Base-by-base conservation (phyloP, 1,140 invertebrate genomes). In the Cheumatopsyche charites region DNA sequence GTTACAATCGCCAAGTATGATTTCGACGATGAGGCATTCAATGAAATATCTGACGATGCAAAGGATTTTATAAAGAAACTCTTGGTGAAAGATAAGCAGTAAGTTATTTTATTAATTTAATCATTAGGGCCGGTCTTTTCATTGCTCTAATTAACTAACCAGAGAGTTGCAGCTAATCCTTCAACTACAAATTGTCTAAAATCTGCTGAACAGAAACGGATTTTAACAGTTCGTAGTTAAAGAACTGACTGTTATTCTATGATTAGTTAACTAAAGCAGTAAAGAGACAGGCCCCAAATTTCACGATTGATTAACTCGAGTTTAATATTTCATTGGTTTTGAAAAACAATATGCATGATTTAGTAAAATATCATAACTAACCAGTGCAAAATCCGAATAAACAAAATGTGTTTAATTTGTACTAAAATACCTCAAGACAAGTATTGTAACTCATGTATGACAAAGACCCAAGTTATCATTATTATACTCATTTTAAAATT, bases 1-100 rank as follows among this genome's bases (percentile, higher is more conserved):
- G 95, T 98, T 0, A 97, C 95, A 1, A 90, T 96, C 76, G 94
- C 94, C 13, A 94, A 96, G 80, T 98, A 95, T 78, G 96, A 98
- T 81, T 98, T 96, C 80, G 95, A 97, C 76, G 94, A 98, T 80
- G 95, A 97, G 81, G 92, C 92, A 25, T 98, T 97, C 83, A 90
- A 92, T 77, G 91, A 93, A 73, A 96, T 97, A 75, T 96, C 94
- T 1, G 90, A 92, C 49, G 91, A 94, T 77, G 95, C 95, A 52
- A 95, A 96, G 82, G 94, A 97, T 82, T 98, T 97, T 83, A 97
- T 98, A 74, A 86, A 84, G 72, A 92, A 92, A 82, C 85, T 97
- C 17, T 86, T 98, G 70, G 84, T 95, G 69, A 96, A 97, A 86
- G 92, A 97, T 82, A 92, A 92, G 84, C 90, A 90, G 96, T 98